Conservation (phyloP, 2,113 vertebrate genomes). For the Hepsetus odoe region DNA sequence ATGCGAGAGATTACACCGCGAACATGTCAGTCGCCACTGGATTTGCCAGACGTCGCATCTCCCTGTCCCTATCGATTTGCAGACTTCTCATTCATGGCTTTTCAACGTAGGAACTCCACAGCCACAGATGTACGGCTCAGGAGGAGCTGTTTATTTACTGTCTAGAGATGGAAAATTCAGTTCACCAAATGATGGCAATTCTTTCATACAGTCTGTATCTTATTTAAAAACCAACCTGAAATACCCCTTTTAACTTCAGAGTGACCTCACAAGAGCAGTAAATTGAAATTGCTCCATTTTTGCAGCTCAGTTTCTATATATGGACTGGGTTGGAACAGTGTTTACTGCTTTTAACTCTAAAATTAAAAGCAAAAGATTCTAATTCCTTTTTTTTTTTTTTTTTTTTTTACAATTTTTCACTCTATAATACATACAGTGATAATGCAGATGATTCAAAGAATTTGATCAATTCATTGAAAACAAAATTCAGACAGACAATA, state of each 20-base stretch:
- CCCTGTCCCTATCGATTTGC: constrained; percentile 77
- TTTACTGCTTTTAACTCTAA: too few species aligned
- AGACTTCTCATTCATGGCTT: constrained; percentile 76
- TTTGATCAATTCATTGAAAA: too few species aligned
- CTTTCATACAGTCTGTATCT: constrained; percentile 17
- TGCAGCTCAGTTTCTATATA: too few species aligned
- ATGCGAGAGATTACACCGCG: constrained; percentile 76
- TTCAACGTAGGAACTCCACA: constrained; percentile 62
- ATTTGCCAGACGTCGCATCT: constrained; percentile 77
- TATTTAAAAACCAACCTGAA: too few species aligned
- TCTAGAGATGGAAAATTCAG: neutral
- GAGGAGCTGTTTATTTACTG: constrained; percentile 58
- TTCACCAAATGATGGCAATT: neutral
- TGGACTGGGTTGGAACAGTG: too few species aligned
- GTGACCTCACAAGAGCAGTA: too few species aligned
- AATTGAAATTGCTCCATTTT: too few species aligned
- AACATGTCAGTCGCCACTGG: constrained; percentile 79
- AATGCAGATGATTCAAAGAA: neutral
- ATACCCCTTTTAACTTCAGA: too few species aligned
- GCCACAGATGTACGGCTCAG: constrained; percentile 64
- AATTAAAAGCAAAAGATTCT: too few species aligned
- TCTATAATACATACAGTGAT: too few species aligned
- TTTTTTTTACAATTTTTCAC: too few species aligned
- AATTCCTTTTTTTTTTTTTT: too few species aligned
- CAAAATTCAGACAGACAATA: neutral